phyloP scores from a whole-genome alignment of 2,888 invertebrate species.

The Parascotia fuliginaria region DNA sequence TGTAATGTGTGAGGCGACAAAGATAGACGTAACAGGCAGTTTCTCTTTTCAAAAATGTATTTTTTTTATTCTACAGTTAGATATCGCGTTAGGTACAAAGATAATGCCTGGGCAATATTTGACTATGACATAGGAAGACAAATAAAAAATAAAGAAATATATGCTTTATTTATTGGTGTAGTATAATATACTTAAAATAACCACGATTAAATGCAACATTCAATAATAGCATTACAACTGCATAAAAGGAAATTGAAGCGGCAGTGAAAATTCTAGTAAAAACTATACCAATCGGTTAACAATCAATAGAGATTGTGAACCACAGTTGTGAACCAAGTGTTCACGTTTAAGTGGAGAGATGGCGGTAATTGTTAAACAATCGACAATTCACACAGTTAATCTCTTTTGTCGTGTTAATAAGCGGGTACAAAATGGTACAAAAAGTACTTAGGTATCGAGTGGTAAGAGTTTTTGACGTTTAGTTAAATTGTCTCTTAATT shows the following conservation, averaged over 20 bases:
- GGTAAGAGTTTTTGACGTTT: too few species aligned
- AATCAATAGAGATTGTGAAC: constrained; percentile 30
- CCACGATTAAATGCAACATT: too few species aligned
- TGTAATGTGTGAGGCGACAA: constrained; percentile 48
- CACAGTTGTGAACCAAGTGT: too few species aligned
- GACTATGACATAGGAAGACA: constrained; percentile 14
- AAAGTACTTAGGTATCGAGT: constrained; percentile 6
- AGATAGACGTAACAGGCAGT: constrained; percentile 47
- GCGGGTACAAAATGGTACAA: constrained; percentile 30
- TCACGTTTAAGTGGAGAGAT: too few species aligned
- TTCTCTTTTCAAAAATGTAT: constrained; percentile 52
- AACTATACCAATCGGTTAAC: constrained; percentile 14
- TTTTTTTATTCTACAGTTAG: constrained; percentile 23
- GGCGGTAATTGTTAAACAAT: constrained; percentile 33
- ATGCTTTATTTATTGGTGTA: too few species aligned
- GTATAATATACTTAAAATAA: too few species aligned
- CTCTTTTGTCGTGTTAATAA: constrained; percentile 8
- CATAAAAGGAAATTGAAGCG: too few species aligned
- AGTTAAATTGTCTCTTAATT: too few species aligned
- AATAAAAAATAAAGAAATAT: constrained; percentile 4
- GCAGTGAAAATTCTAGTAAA: constrained; percentile 26
- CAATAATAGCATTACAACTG: too few species aligned
- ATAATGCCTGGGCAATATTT: constrained; percentile 29
- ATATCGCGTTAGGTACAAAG: constrained; percentile 24
- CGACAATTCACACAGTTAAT: constrained; percentile 26